Evolutionary conservation across 2,797 vertebrate genomes (phyloP).

Genomic region (Chrysolophus pictus): DNA sequence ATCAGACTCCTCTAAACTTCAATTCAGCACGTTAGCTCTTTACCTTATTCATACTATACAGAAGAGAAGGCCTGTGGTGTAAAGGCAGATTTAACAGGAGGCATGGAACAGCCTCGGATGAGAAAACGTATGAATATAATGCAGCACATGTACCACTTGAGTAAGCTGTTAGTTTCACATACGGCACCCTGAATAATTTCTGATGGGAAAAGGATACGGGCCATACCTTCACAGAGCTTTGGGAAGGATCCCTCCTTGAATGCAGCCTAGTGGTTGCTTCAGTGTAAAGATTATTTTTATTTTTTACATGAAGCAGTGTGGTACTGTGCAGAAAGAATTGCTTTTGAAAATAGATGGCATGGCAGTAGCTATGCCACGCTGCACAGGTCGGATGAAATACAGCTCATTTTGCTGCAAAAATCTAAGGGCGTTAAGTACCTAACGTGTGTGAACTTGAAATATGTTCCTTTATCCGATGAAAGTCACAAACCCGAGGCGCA

Average conservation of each 20-base stretch:
- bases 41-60: background rate
- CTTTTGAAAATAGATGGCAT: conserved; percentile 15
- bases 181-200: background rate
- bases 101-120: background rate
- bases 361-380: background rate
- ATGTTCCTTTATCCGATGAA: conserved; percentile 13
- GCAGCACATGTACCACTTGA: background rate
- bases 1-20: background rate
- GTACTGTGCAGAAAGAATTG: conserved; percentile 29
- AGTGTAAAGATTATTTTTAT: background rate
- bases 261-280: background rate
- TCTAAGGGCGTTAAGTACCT: background rate
- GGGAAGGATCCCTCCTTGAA: background rate
- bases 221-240: background rate
- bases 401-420: conserved; percentile 8
- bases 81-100: background rate
- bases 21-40: background rate
- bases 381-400: conserved; percentile 44
- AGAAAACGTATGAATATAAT: background rate
- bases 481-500: conserved; percentile 3
- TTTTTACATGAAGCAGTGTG: background rate
- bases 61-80: background rate
- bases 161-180: background rate
- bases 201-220: background rate
- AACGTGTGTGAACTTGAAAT: conserved; percentile 4